These are phyloP conservation scores for Elgonia sp. DNA, from an alignment of 2,888 invertebrate species.

Conservation along the genomic window DNA sequence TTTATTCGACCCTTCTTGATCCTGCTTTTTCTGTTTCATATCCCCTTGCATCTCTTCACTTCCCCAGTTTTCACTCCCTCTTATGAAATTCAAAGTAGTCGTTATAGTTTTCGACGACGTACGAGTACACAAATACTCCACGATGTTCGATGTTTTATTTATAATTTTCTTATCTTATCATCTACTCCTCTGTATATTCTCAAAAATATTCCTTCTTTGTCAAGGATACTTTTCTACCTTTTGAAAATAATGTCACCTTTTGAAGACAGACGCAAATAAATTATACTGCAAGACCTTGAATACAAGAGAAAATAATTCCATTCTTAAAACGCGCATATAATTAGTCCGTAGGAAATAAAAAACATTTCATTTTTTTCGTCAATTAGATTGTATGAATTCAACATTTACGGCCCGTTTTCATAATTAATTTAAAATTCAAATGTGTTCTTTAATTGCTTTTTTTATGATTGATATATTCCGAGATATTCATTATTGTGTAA, in stretches of 20 bases:
- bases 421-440: no score
- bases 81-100: constrained; percentile 86
- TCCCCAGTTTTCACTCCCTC: constrained; percentile 83
- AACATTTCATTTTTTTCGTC: no score
- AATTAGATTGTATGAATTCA: no score
- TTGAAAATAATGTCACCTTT: constrained; percentile 17
- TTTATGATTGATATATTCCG: no score
- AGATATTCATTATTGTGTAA: no score
- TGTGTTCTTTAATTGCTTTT: no score
- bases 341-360: no score
- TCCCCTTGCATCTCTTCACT: constrained; percentile 79
- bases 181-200: constrained; percentile 74
- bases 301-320: background rate
- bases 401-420: no score
- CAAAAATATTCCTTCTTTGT: constrained; percentile 52
- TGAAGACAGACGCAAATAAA: constrained; percentile 9
- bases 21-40: constrained; percentile 76
- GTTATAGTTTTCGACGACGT: constrained; percentile 83
- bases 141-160: constrained; percentile 85
- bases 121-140: constrained; percentile 72
- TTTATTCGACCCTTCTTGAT: constrained; percentile 76
- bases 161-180: constrained; percentile 84
- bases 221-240: constrained; percentile 32
- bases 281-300: background rate
- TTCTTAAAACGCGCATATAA: no score